Conservation (phyloP, 2,113 vertebrate species). For the Nycticorax nycticorax region DNA sequence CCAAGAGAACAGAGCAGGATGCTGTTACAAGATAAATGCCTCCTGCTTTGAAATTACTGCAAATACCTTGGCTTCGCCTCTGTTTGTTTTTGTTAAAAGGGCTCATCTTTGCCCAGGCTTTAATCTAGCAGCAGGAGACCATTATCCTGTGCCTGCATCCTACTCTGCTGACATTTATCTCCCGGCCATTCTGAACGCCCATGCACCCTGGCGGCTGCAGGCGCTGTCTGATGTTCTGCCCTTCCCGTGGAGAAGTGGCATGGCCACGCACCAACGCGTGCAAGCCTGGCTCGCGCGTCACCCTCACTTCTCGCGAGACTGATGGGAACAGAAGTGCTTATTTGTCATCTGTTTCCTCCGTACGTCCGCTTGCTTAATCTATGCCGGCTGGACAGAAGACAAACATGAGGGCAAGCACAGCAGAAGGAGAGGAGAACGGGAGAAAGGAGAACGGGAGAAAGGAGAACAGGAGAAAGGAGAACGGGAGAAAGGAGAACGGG, state of each 20-base stretch:
- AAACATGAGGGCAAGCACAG: neutral
- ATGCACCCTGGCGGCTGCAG: neutral
- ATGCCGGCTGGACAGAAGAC: neutral
- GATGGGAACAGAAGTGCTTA: neutral
- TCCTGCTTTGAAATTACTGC: conserved; percentile 36
- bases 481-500: no score
- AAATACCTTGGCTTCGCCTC: conserved; percentile 11
- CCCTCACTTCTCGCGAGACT: neutral
- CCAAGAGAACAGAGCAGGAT: conserved; percentile 1
- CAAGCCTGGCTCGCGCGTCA: neutral
- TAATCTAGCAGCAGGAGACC: conserved; percentile 60
- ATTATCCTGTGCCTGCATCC: conserved; percentile 22
- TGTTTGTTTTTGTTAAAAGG: conserved; percentile 25
- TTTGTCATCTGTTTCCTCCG: neutral
- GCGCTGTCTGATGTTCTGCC: neutral
- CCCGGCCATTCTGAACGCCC: neutral
- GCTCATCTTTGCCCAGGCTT: conserved; percentile 36
- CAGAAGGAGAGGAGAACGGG: neutral
- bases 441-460: neutral
- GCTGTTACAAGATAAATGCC: conserved; percentile 33
- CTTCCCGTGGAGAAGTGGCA: neutral
- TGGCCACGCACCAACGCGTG: neutral
- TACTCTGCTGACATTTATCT: neutral
- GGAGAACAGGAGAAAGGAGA: neutral
- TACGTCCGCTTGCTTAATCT: neutral